Base-by-base conservation (phyloP, 2,113 vertebrate genomes). In the Uropsilus gracilis region DNA sequence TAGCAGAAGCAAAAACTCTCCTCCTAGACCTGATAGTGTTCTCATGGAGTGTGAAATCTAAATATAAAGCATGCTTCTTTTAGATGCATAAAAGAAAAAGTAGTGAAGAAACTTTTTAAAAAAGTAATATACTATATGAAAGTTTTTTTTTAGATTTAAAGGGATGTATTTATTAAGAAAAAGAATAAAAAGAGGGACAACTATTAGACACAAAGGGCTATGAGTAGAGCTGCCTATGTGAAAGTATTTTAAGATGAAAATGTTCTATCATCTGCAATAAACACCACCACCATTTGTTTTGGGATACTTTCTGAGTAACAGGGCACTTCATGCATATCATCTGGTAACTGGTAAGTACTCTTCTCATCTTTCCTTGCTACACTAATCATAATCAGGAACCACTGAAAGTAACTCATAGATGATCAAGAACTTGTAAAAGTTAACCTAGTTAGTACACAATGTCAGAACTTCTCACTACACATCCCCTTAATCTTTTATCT, bases 161-260 rank as follows among this genome's bases (percentile, higher is more conserved):
- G n/a, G n/a, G n/a, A n/a, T n/a, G n/a, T n/a, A n/a, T n/a, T n/a
- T n/a, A n/a, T n/a, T n/a, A n/a, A n/a, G n/a, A n/a, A n/a, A n/a
- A n/a, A n/a, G n/a, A n/a, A n/a, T n/a, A n/a, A n/a, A n/a, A n/a
- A n/a, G n/a, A n/a, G n/a, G n/a, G n/a, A n/a, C n/a, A n/a, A n/a
- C n/a, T n/a, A n/a, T n/a, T n/a, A n/a, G n/a, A n/a, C n/a, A n/a
- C n/a, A n/a, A n/a, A n/a, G n/a, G n/a, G n/a, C n/a, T n/a, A n/a
- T n/a, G n/a, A n/a, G n/a, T n/a, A n/a, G n/a, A n/a, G n/a, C n/a
- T n/a, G n/a, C n/a, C 32, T 78, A 73, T n/a, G 46, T 86, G 30
- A 77, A 87, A 81, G 18, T 71, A 73, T 44, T 59, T 78, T 83
- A 61, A 75, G n/a, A 66, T 37, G 24, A 66, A 83, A 95, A 93